These are phyloP conservation scores for Centropristis striata DNA, from an alignment of 2,113 vertebrate genomes.

Conservation along the genomic window DNA sequence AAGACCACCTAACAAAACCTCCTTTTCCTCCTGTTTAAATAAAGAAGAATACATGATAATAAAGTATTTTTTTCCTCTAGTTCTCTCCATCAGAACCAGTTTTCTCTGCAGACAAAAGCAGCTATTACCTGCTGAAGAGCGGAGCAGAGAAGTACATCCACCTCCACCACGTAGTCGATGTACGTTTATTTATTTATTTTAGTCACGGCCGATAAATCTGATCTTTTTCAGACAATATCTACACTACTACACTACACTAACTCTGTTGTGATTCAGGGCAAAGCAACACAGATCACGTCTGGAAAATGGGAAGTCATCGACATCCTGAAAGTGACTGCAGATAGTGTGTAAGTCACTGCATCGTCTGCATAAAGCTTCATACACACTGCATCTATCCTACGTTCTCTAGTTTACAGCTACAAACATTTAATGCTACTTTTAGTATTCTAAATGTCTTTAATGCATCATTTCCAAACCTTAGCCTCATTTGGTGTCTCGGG, in stretches of 20 bases:
- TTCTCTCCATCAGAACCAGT: slow-evolving; percentile 92
- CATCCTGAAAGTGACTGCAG: slow-evolving; percentile 91
- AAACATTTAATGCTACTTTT: too few species aligned
- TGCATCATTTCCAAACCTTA: background rate
- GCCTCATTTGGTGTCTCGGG: background rate
- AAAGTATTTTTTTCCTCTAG: slow-evolving; percentile 74
- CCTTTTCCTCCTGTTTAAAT: background rate
- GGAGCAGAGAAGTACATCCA: slow-evolving; percentile 91
- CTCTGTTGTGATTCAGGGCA: slow-evolving; percentile 52
- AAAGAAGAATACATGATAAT: background rate
- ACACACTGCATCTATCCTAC: too few species aligned
- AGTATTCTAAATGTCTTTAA: background rate
- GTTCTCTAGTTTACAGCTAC: background rate
- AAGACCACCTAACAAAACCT: too few species aligned
- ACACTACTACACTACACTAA: too few species aligned
- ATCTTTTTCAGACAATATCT: too few species aligned
- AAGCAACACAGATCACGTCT: slow-evolving; percentile 82
- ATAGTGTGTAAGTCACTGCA: slow-evolving; percentile 87
- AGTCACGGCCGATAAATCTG: background rate
- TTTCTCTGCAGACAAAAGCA: slow-evolving; percentile 87
- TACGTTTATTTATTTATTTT: slow-evolving; percentile 30
- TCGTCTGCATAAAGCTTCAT: background rate
- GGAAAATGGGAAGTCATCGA: slow-evolving; percentile 94
- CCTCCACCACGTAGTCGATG: slow-evolving; percentile 87
- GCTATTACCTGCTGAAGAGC: slow-evolving; percentile 93